A percentile compares a stretch with the other conserved stretches of the same genome.
Evolutionary conservation across 1,140 invertebrate genomes (phyloP).

Genomic region (Drosophila punjabiensis): DNA sequence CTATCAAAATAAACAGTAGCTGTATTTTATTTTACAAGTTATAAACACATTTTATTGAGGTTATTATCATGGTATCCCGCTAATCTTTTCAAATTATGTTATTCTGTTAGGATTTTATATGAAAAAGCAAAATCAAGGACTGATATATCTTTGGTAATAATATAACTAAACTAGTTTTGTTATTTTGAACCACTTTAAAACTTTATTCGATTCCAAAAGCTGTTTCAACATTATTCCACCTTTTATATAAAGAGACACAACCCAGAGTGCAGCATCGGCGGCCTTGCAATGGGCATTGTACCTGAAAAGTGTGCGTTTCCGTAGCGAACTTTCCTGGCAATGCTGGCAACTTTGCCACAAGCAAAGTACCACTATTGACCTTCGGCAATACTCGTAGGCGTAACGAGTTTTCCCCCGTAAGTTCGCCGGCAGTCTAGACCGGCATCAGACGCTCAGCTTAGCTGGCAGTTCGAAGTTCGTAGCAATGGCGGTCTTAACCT

Average conservation of each 20-base stretch:
- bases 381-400: constrained; percentile 59
- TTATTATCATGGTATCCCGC: no score
- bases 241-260: neutral
- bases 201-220: neutral
- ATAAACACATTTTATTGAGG: no score
- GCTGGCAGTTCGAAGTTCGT: constrained; percentile 34
- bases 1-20: no score
- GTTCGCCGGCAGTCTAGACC: constrained; percentile 68
- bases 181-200: no score
- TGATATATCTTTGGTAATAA: no score
- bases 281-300: constrained; percentile 21
- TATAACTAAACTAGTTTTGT: no score
- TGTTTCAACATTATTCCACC: neutral
- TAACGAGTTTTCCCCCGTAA: constrained; percentile 33
- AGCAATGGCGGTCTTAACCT: constrained; percentile 76
- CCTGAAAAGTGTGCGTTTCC: constrained; percentile 29
- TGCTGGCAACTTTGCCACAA: constrained; percentile 37
- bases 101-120: no score
- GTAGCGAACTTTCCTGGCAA: constrained; percentile 25
- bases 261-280: neutral
- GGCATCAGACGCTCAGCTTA: constrained; percentile 56
- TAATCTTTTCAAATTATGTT: no score
- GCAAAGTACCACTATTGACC: constrained; percentile 55
- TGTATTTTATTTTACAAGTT: no score
- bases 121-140: no score